Evolutionary conservation across 2,797 vertebrate genomes (phyloP), one percentile per base, ranked within the genome.

Genomic region (Loris lydekkerianus): DNA sequence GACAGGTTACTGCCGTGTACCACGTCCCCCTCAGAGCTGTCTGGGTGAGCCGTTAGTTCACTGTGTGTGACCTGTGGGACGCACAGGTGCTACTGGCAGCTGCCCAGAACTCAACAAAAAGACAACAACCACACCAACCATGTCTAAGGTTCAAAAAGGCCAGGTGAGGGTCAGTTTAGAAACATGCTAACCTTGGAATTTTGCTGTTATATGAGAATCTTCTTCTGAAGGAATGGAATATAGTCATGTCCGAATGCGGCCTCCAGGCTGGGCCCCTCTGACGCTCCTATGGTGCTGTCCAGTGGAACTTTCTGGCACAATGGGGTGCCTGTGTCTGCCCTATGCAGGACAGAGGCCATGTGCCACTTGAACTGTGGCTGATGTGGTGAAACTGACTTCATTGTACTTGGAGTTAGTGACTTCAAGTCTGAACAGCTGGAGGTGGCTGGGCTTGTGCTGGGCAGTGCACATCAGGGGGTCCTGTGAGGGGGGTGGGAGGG

Each of bases 81-180:
- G 1, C 17, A 2, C 4, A 11, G 31, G 18, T 10, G 2, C 31
- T 34, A 0, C 56, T 6, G n/a, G 77, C n/a, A 49, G 10, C 0
- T 8, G 21, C 34, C 3, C 25, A 13, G 67, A 7, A 40, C 10
- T 25, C 8, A 5, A 40, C 0, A 1, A 70, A 23, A 7, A 17
- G 1, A 0, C 6, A 2, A 2, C 1, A 7, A 9, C n/a, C 0
- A 0, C 1, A 8, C 23, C 65, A 5, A 0, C 0, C 5, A 29
- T 0, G 5, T 4, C 49, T 34, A 4, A 4, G 43, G 25, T 17
- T 31, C 58, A 2, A 67, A 29, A 56, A 61, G 29, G 13, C 40
- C 7, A 15, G 29, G 18, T 0, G 7, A 37, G 46, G 14, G 25
- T 21, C 40, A 37, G 21, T 23, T 18, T 40, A 61, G 80, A 86